Percentiles rank a stretch among this genome's conserved stretches.
Evolutionary conservation across 1,140 invertebrate genomes (phyloP).

Genomic region (Yoshiicerus persimilis): DNA sequence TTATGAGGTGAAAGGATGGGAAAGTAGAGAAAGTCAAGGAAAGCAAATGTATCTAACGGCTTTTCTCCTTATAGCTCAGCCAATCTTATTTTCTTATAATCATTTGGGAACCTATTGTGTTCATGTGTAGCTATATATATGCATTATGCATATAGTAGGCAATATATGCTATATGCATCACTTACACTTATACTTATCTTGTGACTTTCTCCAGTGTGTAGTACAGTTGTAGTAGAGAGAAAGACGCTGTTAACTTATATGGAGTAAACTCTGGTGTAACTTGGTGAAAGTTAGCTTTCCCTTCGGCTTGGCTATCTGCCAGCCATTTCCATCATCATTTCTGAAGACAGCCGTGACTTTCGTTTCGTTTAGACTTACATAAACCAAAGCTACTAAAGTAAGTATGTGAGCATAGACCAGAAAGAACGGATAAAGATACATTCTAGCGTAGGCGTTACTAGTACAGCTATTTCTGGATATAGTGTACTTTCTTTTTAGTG

Average conservation of each 20-base stretch:
- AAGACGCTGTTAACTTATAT: not conserved
- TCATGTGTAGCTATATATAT: not conserved
- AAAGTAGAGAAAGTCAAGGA: not conserved
- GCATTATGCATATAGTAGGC: too few relatives aligned
- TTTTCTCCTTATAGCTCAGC: not conserved
- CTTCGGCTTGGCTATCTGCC: slow-evolving; percentile 14
- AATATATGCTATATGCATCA: not conserved
- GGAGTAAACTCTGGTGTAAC: not conserved
- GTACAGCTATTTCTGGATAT: too few relatives aligned
- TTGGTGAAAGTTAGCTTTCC: slow-evolving; percentile 13
- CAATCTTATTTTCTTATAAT: not conserved
- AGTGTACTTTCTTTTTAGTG: too few relatives aligned
- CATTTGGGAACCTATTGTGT: not conserved
- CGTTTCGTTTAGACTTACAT: not conserved
- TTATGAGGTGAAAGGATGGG: slow-evolving; percentile 24
- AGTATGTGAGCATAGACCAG: not conserved
- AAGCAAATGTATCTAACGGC: not conserved
- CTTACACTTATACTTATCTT: not conserved
- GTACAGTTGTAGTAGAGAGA: not conserved
- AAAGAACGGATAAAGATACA: not conserved
- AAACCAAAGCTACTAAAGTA: not conserved
- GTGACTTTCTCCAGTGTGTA: not conserved
- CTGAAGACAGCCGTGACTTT: slow-evolving; percentile 4
- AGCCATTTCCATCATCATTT: slow-evolving; percentile 34
- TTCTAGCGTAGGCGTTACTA: too few relatives aligned